Conservation (phyloP, 2,888 invertebrate genomes). For the Amphipyra tragopoginis region DNA sequence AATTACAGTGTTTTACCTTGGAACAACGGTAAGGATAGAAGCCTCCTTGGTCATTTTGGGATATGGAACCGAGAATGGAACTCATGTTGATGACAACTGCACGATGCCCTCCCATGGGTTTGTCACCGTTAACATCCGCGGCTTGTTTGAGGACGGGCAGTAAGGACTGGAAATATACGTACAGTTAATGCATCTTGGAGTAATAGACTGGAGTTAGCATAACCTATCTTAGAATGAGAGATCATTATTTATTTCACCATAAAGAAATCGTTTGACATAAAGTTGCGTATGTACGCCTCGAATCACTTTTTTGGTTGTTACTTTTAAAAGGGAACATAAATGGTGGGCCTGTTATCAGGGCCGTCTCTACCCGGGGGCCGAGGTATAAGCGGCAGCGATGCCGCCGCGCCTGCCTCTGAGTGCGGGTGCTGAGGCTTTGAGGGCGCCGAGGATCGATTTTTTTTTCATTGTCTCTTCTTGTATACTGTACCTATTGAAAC, state of each 20-base stretch:
- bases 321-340: too few species aligned
- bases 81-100: conserved; percentile 96
- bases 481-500: too few species aligned
- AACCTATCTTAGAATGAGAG: too few species aligned
- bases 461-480: too few species aligned
- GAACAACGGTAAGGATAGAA: conserved; percentile 96
- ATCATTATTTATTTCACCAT: not conserved
- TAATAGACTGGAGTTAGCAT: not conserved
- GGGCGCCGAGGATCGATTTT: too few species aligned
- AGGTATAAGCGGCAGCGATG: too few species aligned
- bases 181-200: not conserved
- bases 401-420: too few species aligned
- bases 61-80: conserved; percentile 95
- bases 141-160: conserved; percentile 93
- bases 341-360: too few species aligned
- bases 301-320: too few species aligned
- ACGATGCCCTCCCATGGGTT: conserved; percentile 90
- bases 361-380: too few species aligned
- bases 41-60: conserved; percentile 93
- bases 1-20: conserved; percentile 90
- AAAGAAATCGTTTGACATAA: not conserved
- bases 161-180: conserved; percentile 88
- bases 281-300: not conserved
- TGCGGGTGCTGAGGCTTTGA: too few species aligned
- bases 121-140: conserved; percentile 86